These are phyloP conservation scores for Athrips mouffetella DNA, from an alignment of 2,888 invertebrate species.

Conservation along the genomic window DNA sequence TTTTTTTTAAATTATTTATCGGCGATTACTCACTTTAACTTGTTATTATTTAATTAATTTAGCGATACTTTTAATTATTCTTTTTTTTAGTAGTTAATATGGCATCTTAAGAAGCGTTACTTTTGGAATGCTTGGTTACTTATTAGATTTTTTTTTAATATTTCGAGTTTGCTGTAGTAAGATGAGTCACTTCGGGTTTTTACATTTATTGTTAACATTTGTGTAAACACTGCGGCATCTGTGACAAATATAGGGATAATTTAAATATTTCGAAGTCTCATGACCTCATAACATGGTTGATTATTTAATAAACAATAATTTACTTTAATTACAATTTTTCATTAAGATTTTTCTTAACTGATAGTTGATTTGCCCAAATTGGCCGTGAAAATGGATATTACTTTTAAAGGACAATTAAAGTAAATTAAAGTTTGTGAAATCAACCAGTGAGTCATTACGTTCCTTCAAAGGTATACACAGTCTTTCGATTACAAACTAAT, in stretches of 20 bases:
- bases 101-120: constrained; percentile 66
- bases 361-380: not conserved
- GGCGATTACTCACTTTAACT: constrained; percentile 44
- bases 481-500: too few species aligned
- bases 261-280: constrained; percentile 51
- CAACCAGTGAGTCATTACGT: not conserved
- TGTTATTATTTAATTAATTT: constrained; percentile 28
- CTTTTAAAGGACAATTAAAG: not conserved
- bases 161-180: constrained; percentile 30
- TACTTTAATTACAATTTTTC: not conserved
- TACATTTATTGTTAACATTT: constrained; percentile 61
- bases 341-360: not conserved
- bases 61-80: constrained; percentile 18
- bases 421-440: not conserved
- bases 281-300: constrained; percentile 42
- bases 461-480: not conserved
- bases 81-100: constrained; percentile 53
- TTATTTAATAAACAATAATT: constrained; percentile 31
- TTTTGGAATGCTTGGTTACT: constrained; percentile 66
- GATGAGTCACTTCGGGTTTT: constrained; percentile 50
- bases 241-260: constrained; percentile 52
- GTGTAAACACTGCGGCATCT: constrained; percentile 60
- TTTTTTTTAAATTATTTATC: constrained; percentile 43
- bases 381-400: not conserved
- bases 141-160: constrained; percentile 32